These are phyloP conservation scores for Amphilophus citrinellus DNA, from an alignment of 2,113 vertebrate species.

Conservation along the genomic window DNA sequence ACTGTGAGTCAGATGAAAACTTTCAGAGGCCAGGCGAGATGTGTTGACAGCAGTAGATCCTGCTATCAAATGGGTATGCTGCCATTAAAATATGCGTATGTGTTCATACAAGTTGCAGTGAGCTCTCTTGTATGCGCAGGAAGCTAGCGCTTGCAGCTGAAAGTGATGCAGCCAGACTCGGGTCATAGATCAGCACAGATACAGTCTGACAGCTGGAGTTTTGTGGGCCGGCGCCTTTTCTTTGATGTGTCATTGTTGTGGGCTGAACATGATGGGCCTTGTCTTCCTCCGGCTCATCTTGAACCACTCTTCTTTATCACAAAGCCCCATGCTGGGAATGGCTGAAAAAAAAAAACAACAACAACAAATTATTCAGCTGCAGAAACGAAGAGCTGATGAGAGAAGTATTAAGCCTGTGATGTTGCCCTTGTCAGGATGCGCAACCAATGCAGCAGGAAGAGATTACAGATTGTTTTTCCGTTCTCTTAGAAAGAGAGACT, in stretches of 20 bases:
- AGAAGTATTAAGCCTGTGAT: constrained; percentile 11
- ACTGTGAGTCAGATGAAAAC: constrained; percentile 30
- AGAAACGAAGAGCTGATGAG: constrained; percentile 47
- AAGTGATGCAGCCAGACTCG: constrained; percentile 26
- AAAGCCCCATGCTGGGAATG: constrained; percentile 16
- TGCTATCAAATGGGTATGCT: constrained; percentile 10
- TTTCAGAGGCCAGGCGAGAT: constrained; percentile 13
- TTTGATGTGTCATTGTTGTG: constrained; percentile 70
- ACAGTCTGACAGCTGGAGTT: constrained; percentile 39
- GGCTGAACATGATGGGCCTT: constrained; percentile 68
- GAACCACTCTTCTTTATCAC: constrained; percentile 39
- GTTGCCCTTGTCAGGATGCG: constrained; percentile 28
- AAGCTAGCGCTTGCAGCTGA: constrained; percentile 7
- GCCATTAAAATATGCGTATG: constrained; percentile 27
- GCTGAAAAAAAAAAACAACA: background rate
- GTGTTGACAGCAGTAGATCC: constrained; percentile 37
- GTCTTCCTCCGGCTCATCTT: constrained; percentile 55
- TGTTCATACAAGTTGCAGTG: constrained; percentile 31
- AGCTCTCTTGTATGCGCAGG: background rate
- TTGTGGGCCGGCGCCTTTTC: constrained; percentile 20
- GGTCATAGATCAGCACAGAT: constrained; percentile 46
- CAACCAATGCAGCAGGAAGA: constrained; percentile 1
- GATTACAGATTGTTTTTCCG: constrained; percentile 15
- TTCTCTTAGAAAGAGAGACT: constrained; percentile 10
- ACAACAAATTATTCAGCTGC: constrained; percentile 45